phyloP scores from a whole-genome alignment of 1,140 invertebrate species.

The Drosophila pallidifrons region DNA sequence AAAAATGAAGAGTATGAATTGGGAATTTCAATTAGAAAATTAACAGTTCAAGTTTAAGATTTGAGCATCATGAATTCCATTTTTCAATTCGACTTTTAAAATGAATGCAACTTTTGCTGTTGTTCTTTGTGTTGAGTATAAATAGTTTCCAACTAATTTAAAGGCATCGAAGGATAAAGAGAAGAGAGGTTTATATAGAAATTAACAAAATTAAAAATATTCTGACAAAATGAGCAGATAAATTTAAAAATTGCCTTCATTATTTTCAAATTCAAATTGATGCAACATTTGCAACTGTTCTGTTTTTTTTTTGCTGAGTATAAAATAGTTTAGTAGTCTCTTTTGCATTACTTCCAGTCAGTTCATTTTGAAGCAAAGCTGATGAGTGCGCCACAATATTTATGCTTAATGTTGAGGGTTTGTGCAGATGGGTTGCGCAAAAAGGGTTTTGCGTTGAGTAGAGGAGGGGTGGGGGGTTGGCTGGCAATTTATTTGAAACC shows the following conservation, averaged over 20 bases:
- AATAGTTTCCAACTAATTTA: too few species aligned
- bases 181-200: too few species aligned
- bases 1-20: too few species aligned
- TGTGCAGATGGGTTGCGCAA: not conserved
- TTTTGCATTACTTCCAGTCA: not conserved
- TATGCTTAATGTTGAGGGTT: conserved; percentile 40
- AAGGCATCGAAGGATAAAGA: too few species aligned
- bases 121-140: too few species aligned
- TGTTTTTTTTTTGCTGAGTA: not conserved
- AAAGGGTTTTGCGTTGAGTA: not conserved
- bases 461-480: conserved; percentile 37
- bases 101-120: too few species aligned
- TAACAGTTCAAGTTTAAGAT: too few species aligned
- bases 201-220: too few species aligned
- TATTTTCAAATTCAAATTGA: not conserved
- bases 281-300: not conserved
- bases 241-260: not conserved
- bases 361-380: conserved; percentile 23
- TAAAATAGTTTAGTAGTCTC: not conserved
- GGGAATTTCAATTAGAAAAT: too few species aligned
- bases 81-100: too few species aligned
- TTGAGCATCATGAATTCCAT: too few species aligned
- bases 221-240: too few species aligned
- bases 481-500: conserved; percentile 81
- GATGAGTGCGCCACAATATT: conserved; percentile 36